Evolutionary conservation across 2,888 invertebrate species (phyloP).

Genomic region (Tanytarsus gracilentus): DNA sequence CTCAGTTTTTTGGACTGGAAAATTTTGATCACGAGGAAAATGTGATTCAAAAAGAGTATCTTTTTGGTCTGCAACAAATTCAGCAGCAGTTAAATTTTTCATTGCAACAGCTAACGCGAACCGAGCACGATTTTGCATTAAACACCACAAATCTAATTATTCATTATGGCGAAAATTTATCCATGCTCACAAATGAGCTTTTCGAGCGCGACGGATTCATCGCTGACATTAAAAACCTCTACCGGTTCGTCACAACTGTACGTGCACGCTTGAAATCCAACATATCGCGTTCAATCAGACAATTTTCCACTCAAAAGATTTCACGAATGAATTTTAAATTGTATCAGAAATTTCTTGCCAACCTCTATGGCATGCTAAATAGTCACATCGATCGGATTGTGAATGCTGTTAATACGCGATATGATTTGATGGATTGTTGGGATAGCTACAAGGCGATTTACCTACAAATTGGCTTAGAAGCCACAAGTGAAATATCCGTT

Average conservation of each 20-base stretch:
- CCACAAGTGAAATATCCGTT: neutral
- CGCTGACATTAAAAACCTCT: conserved; percentile 1
- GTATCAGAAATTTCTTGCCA: neutral
- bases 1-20: too few relatives aligned
- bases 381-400: neutral
- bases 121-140: neutral
- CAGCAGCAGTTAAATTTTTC: neutral
- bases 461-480: conserved; percentile 8
- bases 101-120: neutral
- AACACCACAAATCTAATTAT: neutral
- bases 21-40: neutral
- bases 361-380: neutral
- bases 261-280: neutral
- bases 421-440: conserved; percentile 10
- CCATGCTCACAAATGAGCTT: neutral
- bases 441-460: conserved; percentile 1
- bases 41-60: neutral
- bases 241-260: neutral
- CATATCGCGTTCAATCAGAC: neutral
- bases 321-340: neutral
- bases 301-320: neutral
- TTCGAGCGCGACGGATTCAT: conserved; percentile 3
- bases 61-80: neutral
- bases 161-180: neutral
- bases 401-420: neutral